Percentiles rank a stretch among this genome's conserved stretches.
These are phyloP conservation scores for Crotalus adamanteus DNA, from an alignment of 2,797 vertebrate genomes.

Conservation along the genomic window DNA sequence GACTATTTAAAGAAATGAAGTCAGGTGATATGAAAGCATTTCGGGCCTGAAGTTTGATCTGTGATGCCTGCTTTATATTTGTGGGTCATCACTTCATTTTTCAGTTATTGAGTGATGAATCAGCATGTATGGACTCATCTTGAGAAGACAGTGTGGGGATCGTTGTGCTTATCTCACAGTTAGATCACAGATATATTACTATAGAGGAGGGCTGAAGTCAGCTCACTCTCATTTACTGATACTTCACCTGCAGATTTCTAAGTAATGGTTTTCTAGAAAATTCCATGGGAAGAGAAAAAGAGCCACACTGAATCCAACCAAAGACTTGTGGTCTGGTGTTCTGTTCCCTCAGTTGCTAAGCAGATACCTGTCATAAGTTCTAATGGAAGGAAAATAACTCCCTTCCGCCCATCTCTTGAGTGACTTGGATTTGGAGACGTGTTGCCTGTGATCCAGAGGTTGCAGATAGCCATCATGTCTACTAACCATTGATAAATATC, in stretches of 20 bases:
- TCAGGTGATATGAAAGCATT: neutral
- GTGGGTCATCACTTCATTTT: slow-evolving; percentile 14
- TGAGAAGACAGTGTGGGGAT: neutral
- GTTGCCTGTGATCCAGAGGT: neutral
- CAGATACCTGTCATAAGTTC: neutral
- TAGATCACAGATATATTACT: neutral
- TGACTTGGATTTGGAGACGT: neutral
- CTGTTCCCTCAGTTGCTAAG: neutral
- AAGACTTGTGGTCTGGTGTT: neutral
- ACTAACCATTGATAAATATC: neutral
- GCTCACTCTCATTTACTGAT: neutral
- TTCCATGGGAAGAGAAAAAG: neutral
- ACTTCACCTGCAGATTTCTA: neutral
- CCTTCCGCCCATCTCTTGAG: neutral
- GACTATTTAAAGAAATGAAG: slow-evolving; percentile 16
- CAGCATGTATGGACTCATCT: neutral
- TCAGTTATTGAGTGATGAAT: neutral
- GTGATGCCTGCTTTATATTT: neutral
- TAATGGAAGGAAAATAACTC: neutral
- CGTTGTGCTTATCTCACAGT: neutral
- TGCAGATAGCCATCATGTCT: neutral
- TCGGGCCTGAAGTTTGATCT: neutral
- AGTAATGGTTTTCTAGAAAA: neutral
- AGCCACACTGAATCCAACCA: neutral
- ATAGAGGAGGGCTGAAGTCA: neutral